phyloP scores from a whole-genome alignment of 2,888 invertebrate species.

The Loripinus fragilis region DNA sequence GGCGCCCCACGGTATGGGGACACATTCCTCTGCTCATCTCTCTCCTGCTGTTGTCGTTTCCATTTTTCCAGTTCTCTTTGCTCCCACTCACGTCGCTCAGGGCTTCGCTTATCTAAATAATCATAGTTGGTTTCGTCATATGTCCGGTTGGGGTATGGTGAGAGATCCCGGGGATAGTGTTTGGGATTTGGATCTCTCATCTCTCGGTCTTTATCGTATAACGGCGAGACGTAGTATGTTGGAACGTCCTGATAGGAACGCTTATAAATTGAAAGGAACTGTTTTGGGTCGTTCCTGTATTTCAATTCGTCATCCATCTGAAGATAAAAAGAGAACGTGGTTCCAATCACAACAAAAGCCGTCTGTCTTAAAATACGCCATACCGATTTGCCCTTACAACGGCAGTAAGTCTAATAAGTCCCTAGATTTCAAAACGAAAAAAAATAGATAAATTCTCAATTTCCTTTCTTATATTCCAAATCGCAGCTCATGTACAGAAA shows the following conservation, averaged over 20 bases:
- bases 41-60: not conserved
- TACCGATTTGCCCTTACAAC: no score
- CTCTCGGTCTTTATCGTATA: constrained; percentile 19
- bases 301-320: no score
- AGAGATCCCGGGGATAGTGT: not conserved
- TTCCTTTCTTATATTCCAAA: no score
- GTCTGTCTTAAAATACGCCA: no score
- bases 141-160: not conserved
- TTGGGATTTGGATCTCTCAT: not conserved
- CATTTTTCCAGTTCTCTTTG: not conserved
- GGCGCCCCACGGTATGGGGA: not conserved
- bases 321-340: no score
- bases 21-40: not conserved
- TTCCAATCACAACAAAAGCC: no score
- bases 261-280: constrained; percentile 35
- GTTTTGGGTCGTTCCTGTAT: constrained; percentile 20
- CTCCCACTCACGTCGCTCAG: not conserved
- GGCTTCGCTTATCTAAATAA: not conserved
- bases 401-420: no score
- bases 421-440: no score
- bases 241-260: constrained; percentile 34
- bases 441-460: no score
- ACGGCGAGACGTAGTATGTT: constrained; percentile 40
- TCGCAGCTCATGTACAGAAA: no score
- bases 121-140: not conserved